Conservation (phyloP, 2,797 vertebrate species). For the Anabacerthia variegaticeps region DNA sequence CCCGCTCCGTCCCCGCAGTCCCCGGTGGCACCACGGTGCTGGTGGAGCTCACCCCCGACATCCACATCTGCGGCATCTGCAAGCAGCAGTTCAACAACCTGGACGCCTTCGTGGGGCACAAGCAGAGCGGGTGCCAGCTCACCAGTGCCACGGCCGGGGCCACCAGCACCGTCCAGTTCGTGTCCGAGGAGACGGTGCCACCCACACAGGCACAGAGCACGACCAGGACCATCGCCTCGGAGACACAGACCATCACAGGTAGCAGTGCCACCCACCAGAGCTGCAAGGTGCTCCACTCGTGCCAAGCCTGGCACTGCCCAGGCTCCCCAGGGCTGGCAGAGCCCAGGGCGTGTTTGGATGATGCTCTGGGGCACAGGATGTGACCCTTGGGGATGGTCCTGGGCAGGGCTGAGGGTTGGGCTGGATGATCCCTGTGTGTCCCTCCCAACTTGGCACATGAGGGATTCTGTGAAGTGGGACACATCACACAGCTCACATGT, state of each 20-base stretch:
- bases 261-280: not conserved
- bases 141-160: slow-evolving; percentile 69
- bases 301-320: not conserved
- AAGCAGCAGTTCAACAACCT: slow-evolving; percentile 95
- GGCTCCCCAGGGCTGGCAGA: not conserved
- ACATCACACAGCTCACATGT: accelerated
- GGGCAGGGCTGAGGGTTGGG: not conserved
- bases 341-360: not conserved
- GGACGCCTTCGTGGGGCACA: slow-evolving; percentile 92
- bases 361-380: not conserved
- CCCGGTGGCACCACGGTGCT: slow-evolving; percentile 83
- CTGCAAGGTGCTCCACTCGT: accelerated
- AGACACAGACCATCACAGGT: slow-evolving; percentile 87
- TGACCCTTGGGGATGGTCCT: not conserved
- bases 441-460: not conserved
- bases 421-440: too few relatives aligned
- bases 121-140: slow-evolving; percentile 90
- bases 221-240: slow-evolving; percentile 74
- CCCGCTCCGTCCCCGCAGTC: slow-evolving; percentile 25
- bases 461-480: not conserved
- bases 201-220: slow-evolving; percentile 62
- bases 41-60: slow-evolving; percentile 92
- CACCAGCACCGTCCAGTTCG: slow-evolving; percentile 77
- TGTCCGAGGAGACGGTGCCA: slow-evolving; percentile 74
- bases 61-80: slow-evolving; percentile 97